Conservation (phyloP, 2,888 invertebrate species). For the Chloroclystis v-ata region DNA sequence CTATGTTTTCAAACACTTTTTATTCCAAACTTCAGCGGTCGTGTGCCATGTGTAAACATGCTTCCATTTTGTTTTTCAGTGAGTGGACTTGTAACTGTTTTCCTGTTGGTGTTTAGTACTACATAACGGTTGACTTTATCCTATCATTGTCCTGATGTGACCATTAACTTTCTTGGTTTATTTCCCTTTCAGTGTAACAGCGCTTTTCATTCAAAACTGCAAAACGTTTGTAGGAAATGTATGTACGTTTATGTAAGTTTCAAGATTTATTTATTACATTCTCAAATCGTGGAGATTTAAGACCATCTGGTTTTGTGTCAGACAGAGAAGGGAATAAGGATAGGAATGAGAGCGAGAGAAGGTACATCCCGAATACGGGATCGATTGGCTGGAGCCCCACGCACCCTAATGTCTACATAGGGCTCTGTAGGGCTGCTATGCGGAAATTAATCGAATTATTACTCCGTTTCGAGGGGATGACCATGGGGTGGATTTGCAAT, state of each 20-base stretch:
- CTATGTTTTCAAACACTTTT: conserved; percentile 11
- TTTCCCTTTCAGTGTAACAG: not conserved
- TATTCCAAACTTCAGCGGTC: conserved; percentile 4
- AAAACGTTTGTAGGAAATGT: too few species aligned
- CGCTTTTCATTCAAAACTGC: too few species aligned
- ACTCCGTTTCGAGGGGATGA: conserved; percentile 24
- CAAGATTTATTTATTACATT: conserved; percentile 23
- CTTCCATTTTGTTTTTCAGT: not conserved
- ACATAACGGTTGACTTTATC: conserved; percentile 1
- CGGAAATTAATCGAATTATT: conserved; percentile 35
- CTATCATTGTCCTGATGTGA: not conserved
- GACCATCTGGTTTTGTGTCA: conserved; percentile 41
- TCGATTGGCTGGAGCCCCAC: conserved; percentile 60
- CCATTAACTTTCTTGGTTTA: conserved; percentile 9
- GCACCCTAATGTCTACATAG: conserved; percentile 53
- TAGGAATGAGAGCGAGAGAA: too few species aligned
- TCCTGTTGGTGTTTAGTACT: conserved; percentile 34
- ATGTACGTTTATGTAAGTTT: not conserved
- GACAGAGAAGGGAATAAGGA: conserved; percentile 40
- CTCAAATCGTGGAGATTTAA: conserved; percentile 47
- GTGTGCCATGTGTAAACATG: not conserved
- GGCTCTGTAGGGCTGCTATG: conserved; percentile 43
- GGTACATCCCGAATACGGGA: conserved; percentile 57
- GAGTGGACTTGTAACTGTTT: conserved; percentile 20
- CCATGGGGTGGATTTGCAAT: conserved; percentile 9